Percentiles rank a stretch among this genome's conserved stretches.
Conservation (phyloP, 2,113 vertebrate genomes). For the Pelodiscus sinensis region DNA sequence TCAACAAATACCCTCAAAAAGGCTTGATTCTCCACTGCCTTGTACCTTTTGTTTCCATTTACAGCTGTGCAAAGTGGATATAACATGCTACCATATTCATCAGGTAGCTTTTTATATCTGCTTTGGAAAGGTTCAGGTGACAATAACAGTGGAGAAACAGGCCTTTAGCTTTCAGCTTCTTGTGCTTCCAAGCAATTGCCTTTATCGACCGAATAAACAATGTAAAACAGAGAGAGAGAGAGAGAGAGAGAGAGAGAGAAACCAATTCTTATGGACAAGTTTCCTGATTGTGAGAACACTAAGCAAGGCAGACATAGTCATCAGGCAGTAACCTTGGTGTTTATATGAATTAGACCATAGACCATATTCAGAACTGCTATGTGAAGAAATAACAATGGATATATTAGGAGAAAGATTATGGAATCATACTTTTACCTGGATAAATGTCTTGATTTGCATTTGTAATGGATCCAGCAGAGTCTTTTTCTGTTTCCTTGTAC, state of each 20-base stretch:
- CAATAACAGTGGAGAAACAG: neutral
- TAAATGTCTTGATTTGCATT: neutral
- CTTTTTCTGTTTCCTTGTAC: neutral
- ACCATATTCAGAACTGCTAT: neutral
- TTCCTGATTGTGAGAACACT: accelerated
- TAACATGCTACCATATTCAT: neutral
- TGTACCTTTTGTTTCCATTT: neutral
- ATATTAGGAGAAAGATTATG: neutral
- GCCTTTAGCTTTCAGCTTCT: neutral
- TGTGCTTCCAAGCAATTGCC: neutral
- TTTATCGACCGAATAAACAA: neutral
- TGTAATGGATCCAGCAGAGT: neutral
- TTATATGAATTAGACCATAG: neutral
- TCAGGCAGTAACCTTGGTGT: neutral
- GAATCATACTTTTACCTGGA: neutral
- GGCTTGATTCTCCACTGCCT: slow-evolving; percentile 15
- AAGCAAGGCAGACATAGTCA: neutral
- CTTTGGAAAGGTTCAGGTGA: neutral
- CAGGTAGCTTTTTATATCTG: slow-evolving; percentile 8
- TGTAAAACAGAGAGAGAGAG: neutral
- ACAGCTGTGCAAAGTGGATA: neutral
- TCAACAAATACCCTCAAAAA: neutral
- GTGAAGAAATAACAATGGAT: neutral
- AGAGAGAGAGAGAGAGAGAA: no score
- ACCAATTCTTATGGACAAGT: neutral